Evolutionary conservation across 2,888 invertebrate species (phyloP).

Genomic region (Adineta ricciae): DNA sequence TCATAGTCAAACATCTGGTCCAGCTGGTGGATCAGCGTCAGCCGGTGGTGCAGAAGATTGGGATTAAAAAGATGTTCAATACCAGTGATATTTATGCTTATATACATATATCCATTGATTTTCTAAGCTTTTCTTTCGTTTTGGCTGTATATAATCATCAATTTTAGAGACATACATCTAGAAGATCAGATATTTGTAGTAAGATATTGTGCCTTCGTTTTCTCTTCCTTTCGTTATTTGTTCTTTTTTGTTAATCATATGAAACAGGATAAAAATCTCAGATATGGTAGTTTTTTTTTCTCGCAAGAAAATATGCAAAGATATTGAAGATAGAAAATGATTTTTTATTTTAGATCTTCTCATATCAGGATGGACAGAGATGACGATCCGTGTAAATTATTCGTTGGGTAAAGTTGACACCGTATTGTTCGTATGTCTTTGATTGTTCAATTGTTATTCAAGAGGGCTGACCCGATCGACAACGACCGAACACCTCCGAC

Average conservation of each 20-base stretch:
- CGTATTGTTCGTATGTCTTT: background rate
- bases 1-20: background rate
- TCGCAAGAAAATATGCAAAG: background rate
- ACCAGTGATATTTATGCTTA: too few relatives aligned
- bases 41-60: slow-evolving; percentile 6
- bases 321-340: background rate
- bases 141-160: background rate
- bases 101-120: too few relatives aligned
- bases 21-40: background rate
- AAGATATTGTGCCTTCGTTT: background rate
- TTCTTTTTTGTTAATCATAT: background rate
- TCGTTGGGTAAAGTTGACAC: background rate
- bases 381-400: slow-evolving; percentile 23
- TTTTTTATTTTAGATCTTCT: background rate
- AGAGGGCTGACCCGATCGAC: background rate
- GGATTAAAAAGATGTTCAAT: background rate
- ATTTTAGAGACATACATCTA: background rate
- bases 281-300: background rate
- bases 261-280: background rate
- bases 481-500: background rate
- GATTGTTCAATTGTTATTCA: background rate
- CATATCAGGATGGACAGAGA: background rate
- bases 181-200: background rate
- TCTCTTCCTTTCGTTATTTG: too few relatives aligned
- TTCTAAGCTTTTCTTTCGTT: background rate